Evolutionary conservation across 1,140 invertebrate species (phyloP), one percentile per base, ranked within the genome.

Genomic region (Heliconius melpomene): DNA sequence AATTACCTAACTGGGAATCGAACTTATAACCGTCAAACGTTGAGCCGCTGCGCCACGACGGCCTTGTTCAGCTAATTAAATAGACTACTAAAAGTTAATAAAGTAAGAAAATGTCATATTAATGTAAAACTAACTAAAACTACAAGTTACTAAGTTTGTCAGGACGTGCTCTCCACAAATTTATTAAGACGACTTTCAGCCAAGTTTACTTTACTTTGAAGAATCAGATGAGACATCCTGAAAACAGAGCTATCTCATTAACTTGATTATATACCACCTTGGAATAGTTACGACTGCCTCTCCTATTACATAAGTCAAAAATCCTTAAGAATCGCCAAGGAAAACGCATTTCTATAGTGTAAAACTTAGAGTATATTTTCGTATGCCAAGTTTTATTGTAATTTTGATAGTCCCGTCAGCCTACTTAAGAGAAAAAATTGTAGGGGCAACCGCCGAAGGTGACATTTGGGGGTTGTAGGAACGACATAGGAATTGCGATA

Each of bases 181-280:
- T 66, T 26, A 29, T 66, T 66, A 66, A 66, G 60, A 66, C 60
- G 60, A 66, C 26, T 66, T 66, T 66, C 11, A 29, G 3, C 23
- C 11, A 66, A 66, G 11, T 66, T 66, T 29, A 6, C 60, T 66
- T 71, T 71, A 6, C 60, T 66, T 71, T 77, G 75, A 70, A 36
- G 29, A 77, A 77, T 46, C 60, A 70, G 38, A 57, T 60, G 74
- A 57, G 36, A 75, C 29, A 60, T 75, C 52, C n/a, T 46, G 52
- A 77, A 79, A 66, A 52, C 78, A 54, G 32, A 80, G 79, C 72
- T 79, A 86, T 85, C 83, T 88, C 86, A 88, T 88, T 87, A 88
- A 87, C 82, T 85, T 84, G 80, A 88, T 88, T 87, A 87, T 82
- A 78, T 86, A 76, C 79, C 83, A 85, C 81, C 79, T 85, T 82